These are phyloP conservation scores for Drosophila rhopaloa DNA, from an alignment of 1,140 invertebrate genomes.

Conservation along the genomic window DNA sequence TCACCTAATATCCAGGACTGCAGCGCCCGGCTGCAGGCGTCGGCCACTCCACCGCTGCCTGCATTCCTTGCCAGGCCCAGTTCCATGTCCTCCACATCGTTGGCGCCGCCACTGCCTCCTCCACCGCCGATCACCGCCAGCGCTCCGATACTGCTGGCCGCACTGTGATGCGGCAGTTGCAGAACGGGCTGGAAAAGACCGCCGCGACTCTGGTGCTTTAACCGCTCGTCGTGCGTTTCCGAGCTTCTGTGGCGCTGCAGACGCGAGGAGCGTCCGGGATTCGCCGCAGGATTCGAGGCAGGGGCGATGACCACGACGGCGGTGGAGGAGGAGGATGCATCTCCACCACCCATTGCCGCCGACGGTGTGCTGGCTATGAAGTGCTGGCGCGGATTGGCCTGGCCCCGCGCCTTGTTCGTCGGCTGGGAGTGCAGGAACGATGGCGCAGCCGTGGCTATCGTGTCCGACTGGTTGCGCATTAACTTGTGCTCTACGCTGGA, in stretches of 20 bases:
- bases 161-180: constrained; percentile 56
- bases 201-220: constrained; percentile 72
- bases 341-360: background rate
- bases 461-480: constrained; percentile 80
- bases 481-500: constrained; percentile 50
- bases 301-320: constrained; percentile 49
- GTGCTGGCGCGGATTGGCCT: constrained; percentile 57
- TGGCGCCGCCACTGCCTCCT: constrained; percentile 22
- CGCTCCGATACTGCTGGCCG: constrained; percentile 48
- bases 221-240: constrained; percentile 78
- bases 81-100: constrained; percentile 73
- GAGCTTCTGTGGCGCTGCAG: constrained; percentile 80
- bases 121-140: constrained; percentile 31
- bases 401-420: constrained; percentile 32
- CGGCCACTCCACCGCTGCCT: constrained; percentile 42
- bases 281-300: constrained; percentile 6
- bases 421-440: constrained; percentile 66
- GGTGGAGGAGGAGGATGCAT: constrained; percentile 12
- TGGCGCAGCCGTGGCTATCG: constrained; percentile 57
- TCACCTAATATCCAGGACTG: constrained; percentile 78
- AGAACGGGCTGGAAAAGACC: constrained; percentile 70
- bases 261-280: constrained; percentile 50
- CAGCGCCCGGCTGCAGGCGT: constrained; percentile 52
- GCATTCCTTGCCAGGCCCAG: constrained; percentile 61
- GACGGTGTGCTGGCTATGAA: constrained; percentile 44